Evolutionary conservation across 2,113 vertebrate genomes (phyloP), one percentile per base, ranked within the genome.

Genomic region (Uria aalge): DNA sequence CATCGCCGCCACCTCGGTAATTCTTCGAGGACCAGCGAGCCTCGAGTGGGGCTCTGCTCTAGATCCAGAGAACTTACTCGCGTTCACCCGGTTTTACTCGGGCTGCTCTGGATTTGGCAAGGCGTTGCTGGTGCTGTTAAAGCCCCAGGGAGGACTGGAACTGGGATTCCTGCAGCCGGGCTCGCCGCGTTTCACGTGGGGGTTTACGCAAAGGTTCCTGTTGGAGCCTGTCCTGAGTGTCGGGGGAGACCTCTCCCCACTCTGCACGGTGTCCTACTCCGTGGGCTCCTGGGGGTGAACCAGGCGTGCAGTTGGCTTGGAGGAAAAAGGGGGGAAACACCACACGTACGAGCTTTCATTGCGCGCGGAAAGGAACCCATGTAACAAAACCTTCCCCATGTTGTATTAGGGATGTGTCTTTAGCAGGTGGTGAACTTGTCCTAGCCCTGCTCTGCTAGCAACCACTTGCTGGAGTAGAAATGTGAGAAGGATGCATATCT

Each of bases 391-490:
- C 82, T 78, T n/a, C 52, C 30, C 40, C 16, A 57, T 5, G 6
- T 26, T 56, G 43, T 60, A 2, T 11, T 55, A 11, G 38, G 77
- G 84, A 94, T 2, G 3, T 57, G 81, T 85, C 90, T 91, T 79
- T 68, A 62, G 96, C 93, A 94, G 96, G 94, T 94, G 94, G 50
- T 69, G 91, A 92, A 79, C 84, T 94, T 50, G 86, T 87, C 86
- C 94, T 38, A 34, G 81, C 74, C 41, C 41, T 0, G 1, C 66
- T 96, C 41, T 74, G 90, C 93, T 91, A 82, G 94, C 88, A 93
- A 60, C 96, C 90, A 96, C 95, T 96, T 97, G 94, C 96, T 83
- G 91, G 93, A 96, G 88, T 73, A 73, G 97, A 91, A 97, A 95
- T 27, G 94, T 63, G 87, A 96, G 97, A 92, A 92, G 95, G 95